Conservation (phyloP, 1,140 invertebrate species). For the Sinella curviseta region DNA sequence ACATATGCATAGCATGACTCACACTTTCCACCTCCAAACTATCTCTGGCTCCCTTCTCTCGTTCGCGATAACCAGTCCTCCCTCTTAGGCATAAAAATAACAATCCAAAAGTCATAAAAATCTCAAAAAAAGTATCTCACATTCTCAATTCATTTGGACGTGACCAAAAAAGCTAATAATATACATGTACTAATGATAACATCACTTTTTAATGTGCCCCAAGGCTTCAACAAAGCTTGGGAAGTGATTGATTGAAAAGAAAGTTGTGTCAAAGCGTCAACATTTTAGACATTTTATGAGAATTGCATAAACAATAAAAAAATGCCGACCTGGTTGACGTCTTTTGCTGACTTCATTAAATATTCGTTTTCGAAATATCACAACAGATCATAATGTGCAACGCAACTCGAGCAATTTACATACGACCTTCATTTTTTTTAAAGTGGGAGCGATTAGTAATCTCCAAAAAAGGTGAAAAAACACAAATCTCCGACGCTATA, state of each 20-base stretch:
- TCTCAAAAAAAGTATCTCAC: neutral
- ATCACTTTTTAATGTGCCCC: neutral
- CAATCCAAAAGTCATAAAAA: slow-evolving; percentile 21
- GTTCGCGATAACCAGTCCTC: neutral
- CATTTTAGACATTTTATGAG: too few species aligned
- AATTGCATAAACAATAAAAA: too few species aligned
- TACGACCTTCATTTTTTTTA: neutral
- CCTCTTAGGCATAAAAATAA: neutral
- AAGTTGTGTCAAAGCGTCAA: too few species aligned
- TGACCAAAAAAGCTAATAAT: neutral
- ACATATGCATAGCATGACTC: slow-evolving; percentile 21
- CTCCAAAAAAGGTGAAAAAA: neutral
- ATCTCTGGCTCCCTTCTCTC: slow-evolving; percentile 6
- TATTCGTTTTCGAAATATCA: neutral
- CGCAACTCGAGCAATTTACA: too few species aligned
- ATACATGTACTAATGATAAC: too few species aligned
- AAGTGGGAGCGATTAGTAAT: neutral
- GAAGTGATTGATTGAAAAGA: too few species aligned
- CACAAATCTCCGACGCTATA: neutral
- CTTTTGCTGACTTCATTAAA: neutral
- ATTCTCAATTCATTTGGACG: neutral
- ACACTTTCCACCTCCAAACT: neutral
- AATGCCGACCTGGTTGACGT: neutral
- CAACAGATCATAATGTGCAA: too few species aligned
- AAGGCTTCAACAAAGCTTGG: neutral